phyloP scores from a whole-genome alignment of 30 jellyfish, hydroid and myxozoan species.

The Aurelia aurita complex sp. Pacific region DNA sequence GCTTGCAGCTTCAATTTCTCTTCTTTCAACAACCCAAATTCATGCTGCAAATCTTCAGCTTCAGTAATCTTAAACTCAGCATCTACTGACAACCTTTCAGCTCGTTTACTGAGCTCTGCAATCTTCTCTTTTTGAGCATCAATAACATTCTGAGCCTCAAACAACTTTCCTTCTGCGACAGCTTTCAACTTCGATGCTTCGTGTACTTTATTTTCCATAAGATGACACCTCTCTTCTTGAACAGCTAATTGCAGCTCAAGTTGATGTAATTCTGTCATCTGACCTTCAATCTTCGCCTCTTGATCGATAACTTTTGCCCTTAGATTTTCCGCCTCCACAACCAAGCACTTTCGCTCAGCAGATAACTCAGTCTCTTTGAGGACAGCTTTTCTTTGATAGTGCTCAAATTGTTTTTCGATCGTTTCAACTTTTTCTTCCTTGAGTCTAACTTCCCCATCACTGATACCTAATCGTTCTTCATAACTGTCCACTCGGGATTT shows the following conservation, averaged over 20 bases:
- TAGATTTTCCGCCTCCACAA: conserved; percentile 11
- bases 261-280: conserved; percentile 28
- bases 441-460: conserved; percentile 9
- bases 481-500: background rate
- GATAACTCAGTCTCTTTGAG: background rate
- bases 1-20: conserved; percentile 29
- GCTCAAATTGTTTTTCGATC: conserved; percentile 6
- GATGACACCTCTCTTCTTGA: conserved; percentile 39
- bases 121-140: conserved; percentile 42
- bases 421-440: background rate
- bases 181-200: conserved; percentile 47
- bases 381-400: background rate
- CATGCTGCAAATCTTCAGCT: conserved; percentile 13
- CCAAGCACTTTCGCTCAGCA: background rate
- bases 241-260: conserved; percentile 48
- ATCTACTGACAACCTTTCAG: conserved; percentile 25
- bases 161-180: conserved; percentile 36
- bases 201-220: conserved; percentile 36
- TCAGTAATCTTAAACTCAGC: background rate
- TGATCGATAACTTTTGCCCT: background rate
- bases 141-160: conserved; percentile 36
- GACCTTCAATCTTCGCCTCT: background rate
- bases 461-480: conserved; percentile 1
- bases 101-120: conserved; percentile 18
- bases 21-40: conserved; percentile 20